A percentile compares a stretch with the other conserved stretches of the same genome.
Conservation (phyloP, 2,113 vertebrate species). For the Cyanoderma ruficeps region DNA sequence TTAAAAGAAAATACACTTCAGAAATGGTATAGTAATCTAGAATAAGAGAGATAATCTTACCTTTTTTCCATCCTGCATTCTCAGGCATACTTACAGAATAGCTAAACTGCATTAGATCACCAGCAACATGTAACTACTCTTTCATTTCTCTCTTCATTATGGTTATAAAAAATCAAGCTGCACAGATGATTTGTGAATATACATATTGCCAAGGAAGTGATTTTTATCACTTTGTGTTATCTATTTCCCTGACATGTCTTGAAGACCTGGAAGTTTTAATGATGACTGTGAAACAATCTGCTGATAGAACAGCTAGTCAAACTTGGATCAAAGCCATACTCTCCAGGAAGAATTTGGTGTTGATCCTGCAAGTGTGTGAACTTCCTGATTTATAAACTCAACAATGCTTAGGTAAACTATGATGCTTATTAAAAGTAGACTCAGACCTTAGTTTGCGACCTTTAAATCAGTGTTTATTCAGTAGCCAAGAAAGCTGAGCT, state of each 20-base stretch:
- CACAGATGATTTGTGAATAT: background rate
- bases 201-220: background rate
- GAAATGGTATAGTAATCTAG: background rate
- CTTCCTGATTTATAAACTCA: background rate
- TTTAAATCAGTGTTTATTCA: background rate
- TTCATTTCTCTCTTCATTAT: background rate
- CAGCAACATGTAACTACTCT: background rate
- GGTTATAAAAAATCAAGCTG: background rate
- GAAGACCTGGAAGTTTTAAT: background rate
- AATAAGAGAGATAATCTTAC: background rate
- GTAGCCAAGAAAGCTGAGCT: background rate
- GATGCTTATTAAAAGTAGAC: background rate
- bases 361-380: background rate
- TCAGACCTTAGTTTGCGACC: background rate
- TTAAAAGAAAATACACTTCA: background rate
- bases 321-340: background rate
- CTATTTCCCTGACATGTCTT: background rate
- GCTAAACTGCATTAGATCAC: background rate
- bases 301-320: background rate
- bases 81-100: background rate
- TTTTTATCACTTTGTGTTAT: background rate
- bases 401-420: rapidly evolving
- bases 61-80: background rate
- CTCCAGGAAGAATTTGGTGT: background rate
- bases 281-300: background rate